Evolutionary conservation across 2,888 invertebrate genomes (phyloP).

Genomic region (Metalampra italica): DNA sequence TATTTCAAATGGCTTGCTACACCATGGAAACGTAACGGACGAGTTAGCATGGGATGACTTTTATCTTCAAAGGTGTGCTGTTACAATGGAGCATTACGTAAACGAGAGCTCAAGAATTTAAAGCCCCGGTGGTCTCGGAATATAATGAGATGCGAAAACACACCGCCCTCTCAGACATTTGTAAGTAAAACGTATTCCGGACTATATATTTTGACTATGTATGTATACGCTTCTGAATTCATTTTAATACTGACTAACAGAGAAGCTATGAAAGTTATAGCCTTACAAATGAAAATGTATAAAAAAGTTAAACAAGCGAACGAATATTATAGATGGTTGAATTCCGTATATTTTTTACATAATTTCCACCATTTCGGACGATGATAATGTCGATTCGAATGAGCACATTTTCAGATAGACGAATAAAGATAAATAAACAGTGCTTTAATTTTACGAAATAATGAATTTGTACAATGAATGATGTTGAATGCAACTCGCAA

Average conservation of each 20-base stretch:
- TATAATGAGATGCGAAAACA: slow-evolving; percentile 59
- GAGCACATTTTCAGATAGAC: no score
- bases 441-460: neutral
- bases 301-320: neutral
- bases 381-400: no score
- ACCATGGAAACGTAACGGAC: slow-evolving; percentile 46
- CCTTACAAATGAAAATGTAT: no score
- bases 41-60: slow-evolving; percentile 42
- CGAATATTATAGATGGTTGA: neutral
- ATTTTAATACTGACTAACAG: slow-evolving; percentile 13
- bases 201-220: slow-evolving; percentile 14
- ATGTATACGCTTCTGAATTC: slow-evolving; percentile 16
- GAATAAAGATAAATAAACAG: no score
- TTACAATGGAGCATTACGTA: slow-evolving; percentile 57
- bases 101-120: slow-evolving; percentile 56
- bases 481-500: no score
- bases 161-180: slow-evolving; percentile 31
- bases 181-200: slow-evolving; percentile 36
- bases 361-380: no score
- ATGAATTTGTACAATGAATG: neutral
- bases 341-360: no score
- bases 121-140: slow-evolving; percentile 35
- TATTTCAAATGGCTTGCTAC: slow-evolving; percentile 19
- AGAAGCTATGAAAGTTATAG: neutral
- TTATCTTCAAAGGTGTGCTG: slow-evolving; percentile 59